A percentile compares a stretch with the other conserved stretches of the same genome.
phyloP scores from a whole-genome alignment of 64 coral and sea anemone genomes.

The Astreopora myriophthalma region DNA sequence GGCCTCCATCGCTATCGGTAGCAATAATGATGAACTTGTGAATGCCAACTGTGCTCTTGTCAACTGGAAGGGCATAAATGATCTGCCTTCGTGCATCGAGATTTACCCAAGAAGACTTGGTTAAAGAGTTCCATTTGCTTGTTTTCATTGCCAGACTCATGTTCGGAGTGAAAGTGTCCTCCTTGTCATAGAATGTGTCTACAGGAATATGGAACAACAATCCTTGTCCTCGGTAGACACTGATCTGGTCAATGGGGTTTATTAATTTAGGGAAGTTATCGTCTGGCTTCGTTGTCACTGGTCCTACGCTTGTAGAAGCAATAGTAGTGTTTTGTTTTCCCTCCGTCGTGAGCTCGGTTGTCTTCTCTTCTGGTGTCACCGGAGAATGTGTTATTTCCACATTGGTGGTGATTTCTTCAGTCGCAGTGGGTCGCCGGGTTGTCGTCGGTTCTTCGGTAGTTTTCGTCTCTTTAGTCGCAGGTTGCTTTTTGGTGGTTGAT shows the following conservation, averaged over 20 bases:
- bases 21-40: constrained; percentile 70
- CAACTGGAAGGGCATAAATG: constrained; percentile 79
- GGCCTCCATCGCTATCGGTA: constrained; percentile 35
- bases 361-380: background rate
- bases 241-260: constrained; percentile 53
- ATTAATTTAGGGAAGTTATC: background rate
- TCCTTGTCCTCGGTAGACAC: constrained; percentile 62
- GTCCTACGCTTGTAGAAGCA: background rate
- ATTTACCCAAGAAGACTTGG: constrained; percentile 60
- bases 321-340: background rate
- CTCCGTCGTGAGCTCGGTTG: no score
- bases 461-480: background rate
- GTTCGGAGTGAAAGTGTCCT: constrained; percentile 69
- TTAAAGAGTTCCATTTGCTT: background rate
- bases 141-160: constrained; percentile 45
- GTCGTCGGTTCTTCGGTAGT: background rate
- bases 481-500: background rate
- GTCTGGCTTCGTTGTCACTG: background rate
- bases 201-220: constrained; percentile 27
- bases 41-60: background rate
- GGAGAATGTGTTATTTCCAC: no score
- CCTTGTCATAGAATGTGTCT: constrained; percentile 70
- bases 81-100: constrained; percentile 67
- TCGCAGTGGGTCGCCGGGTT: background rate
- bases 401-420: no score